Conservation (phyloP, 2,797 vertebrate species). For the Dryobates pubescens region DNA sequence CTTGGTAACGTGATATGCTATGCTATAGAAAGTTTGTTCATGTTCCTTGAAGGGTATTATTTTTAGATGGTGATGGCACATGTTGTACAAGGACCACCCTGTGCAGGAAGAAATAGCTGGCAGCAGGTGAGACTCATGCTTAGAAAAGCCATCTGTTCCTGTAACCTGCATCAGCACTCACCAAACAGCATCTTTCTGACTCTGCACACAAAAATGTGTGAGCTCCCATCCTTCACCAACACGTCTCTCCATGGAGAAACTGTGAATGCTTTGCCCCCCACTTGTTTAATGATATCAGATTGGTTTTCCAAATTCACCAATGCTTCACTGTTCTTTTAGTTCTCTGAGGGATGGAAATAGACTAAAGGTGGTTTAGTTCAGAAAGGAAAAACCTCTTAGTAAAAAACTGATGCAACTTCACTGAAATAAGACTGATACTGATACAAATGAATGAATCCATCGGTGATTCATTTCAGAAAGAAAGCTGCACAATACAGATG, state of each 20-base stretch:
- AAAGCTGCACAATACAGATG: background rate
- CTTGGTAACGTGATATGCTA: fast-evolving
- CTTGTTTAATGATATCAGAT: background rate
- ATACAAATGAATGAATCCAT: background rate
- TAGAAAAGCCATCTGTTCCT: conserved; percentile 46
- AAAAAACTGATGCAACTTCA: background rate
- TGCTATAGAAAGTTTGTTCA: background rate
- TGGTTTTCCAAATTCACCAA: background rate
- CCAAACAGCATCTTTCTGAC: background rate
- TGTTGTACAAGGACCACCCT: conserved; percentile 27
- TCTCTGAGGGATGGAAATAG: background rate
- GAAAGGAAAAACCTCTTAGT: background rate
- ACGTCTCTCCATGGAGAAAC: background rate
- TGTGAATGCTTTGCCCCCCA: background rate
- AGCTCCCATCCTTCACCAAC: background rate
- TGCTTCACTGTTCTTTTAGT: background rate
- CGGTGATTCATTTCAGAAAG: background rate
- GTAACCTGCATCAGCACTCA: conserved; percentile 12
- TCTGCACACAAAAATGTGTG: background rate
- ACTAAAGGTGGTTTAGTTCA: background rate
- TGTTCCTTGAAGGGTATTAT: background rate
- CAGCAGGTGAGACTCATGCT: conserved; percentile 50
- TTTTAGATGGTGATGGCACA: conserved; percentile 30
- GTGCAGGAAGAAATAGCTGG: conserved; percentile 34
- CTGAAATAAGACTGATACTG: background rate